Percentiles rank a stretch among this genome's conserved stretches.
Conservation (phyloP, 1,140 invertebrate genomes). For the Thaumetopoea pityocampa region DNA sequence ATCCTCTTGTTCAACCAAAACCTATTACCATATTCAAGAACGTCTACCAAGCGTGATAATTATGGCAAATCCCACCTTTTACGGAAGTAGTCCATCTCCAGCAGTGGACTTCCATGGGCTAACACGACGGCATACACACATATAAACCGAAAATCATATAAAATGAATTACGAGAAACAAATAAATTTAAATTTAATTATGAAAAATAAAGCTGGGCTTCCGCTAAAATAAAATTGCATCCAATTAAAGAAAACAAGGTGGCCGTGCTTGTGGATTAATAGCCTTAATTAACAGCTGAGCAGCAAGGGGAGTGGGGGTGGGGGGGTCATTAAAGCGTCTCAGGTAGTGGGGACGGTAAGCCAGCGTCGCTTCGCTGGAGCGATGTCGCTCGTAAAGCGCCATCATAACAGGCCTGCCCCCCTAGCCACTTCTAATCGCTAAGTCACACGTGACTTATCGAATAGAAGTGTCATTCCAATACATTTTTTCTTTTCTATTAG, state of each 20-base stretch:
- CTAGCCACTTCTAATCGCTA: no score
- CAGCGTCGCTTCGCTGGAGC: slow-evolving; percentile 18
- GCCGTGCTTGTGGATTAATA: slow-evolving; percentile 65
- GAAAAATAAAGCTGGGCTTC: slow-evolving; percentile 4
- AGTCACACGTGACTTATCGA: no score
- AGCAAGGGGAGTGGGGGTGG: slow-evolving; percentile 27
- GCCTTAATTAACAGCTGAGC: slow-evolving; percentile 63
- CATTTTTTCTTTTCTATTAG: no score
- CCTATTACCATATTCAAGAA: no score
- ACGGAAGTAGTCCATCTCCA: no score
- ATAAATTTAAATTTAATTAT: slow-evolving; percentile 23
- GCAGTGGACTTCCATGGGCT: no score
- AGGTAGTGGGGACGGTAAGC: slow-evolving; percentile 24
- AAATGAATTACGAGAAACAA: neutral
- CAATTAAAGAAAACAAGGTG: slow-evolving; percentile 69
- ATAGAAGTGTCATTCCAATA: no score
- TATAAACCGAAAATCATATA: neutral
- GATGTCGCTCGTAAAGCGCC: no score
- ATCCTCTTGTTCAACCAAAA: no score
- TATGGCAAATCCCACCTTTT: no score
- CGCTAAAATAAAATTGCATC: slow-evolving; percentile 62
- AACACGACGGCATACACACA: neutral
- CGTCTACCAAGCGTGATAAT: no score
- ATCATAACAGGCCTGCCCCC: no score
- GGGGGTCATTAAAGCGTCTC: slow-evolving; percentile 35